Evolutionary conservation across 2,888 invertebrate species (phyloP).

Genomic region (Drosophila seclusa): DNA sequence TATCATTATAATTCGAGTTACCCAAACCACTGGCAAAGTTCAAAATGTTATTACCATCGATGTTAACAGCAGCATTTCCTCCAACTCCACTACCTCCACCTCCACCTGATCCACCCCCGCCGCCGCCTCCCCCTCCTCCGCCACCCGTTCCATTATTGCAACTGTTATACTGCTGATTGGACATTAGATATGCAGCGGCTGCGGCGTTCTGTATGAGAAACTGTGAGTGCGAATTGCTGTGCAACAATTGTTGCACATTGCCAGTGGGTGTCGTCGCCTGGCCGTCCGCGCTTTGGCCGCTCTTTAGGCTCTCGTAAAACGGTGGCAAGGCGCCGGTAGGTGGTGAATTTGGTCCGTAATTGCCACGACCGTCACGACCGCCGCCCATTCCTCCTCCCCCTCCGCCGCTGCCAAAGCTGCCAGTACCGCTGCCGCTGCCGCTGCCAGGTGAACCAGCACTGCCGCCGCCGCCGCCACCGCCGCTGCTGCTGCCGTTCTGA

Average conservation of each 20-base stretch:
- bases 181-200: slow-evolving; percentile 88
- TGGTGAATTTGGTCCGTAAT: slow-evolving; percentile 94
- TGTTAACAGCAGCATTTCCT: slow-evolving; percentile 50
- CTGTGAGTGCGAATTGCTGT: slow-evolving; percentile 86
- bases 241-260: slow-evolving; percentile 32
- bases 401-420: slow-evolving; percentile 89
- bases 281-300: slow-evolving; percentile 87
- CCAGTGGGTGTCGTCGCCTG: slow-evolving; percentile 47
- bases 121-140: slow-evolving; percentile 84
- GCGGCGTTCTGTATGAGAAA: slow-evolving; percentile 88
- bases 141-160: slow-evolving; percentile 23
- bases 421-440: slow-evolving; percentile 86
- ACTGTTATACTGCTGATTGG: slow-evolving; percentile 73
- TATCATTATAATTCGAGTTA: slow-evolving; percentile 76
- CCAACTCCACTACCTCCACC: slow-evolving; percentile 74
- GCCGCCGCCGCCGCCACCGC: slow-evolving; percentile 66
- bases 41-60: slow-evolving; percentile 83
- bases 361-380: slow-evolving; percentile 92
- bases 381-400: slow-evolving; percentile 90
- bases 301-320: slow-evolving; percentile 94
- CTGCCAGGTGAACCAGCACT: slow-evolving; percentile 68
- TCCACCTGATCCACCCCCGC: slow-evolving; percentile 67
- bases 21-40: slow-evolving; percentile 81
- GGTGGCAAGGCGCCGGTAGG: slow-evolving; percentile 95
- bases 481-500: slow-evolving; percentile 56